These are phyloP conservation scores for Pterocles burchelli DNA, from an alignment of 2,113 vertebrate species.

Conservation along the genomic window DNA sequence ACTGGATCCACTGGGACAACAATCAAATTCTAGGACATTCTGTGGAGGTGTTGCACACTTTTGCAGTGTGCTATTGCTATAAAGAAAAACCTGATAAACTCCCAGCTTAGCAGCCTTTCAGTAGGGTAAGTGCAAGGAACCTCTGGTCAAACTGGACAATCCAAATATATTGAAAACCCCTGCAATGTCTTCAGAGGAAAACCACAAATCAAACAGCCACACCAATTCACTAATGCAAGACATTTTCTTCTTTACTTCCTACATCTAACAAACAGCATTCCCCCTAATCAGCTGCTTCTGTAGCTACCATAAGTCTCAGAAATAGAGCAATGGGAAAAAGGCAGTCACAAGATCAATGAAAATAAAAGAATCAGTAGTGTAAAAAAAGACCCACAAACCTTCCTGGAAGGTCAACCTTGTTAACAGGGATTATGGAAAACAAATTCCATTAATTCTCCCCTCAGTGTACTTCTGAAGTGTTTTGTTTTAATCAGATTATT, in stretches of 20 bases:
- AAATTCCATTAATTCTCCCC: slow-evolving; percentile 46
- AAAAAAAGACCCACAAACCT: not conserved
- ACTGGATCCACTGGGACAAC: not conserved
- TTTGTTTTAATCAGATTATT: slow-evolving; percentile 65
- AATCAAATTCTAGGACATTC: slow-evolving; percentile 26
- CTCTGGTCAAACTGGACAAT: not conserved
- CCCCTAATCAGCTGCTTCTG: not conserved
- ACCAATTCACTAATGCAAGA: not conserved
- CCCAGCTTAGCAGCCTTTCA: not conserved
- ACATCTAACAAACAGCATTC: not conserved
- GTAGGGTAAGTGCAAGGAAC: not conserved
- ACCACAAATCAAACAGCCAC: not conserved
- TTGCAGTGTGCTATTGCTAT: not conserved
- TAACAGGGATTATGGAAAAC: slow-evolving; percentile 40
- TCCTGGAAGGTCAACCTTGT: slow-evolving; percentile 50
- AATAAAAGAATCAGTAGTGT: not conserved
- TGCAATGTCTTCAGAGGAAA: not conserved
- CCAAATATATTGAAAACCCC: not conserved
- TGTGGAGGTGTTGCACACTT: not conserved
- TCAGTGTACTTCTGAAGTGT: slow-evolving; percentile 37
- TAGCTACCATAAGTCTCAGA: not conserved
- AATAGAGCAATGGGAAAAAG: not conserved
- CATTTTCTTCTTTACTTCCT: not conserved
- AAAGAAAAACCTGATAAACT: not conserved
- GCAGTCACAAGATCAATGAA: slow-evolving; percentile 8